Evolutionary conservation across 2,113 vertebrate genomes (phyloP).

Genomic region (Clarias magur): DNA sequence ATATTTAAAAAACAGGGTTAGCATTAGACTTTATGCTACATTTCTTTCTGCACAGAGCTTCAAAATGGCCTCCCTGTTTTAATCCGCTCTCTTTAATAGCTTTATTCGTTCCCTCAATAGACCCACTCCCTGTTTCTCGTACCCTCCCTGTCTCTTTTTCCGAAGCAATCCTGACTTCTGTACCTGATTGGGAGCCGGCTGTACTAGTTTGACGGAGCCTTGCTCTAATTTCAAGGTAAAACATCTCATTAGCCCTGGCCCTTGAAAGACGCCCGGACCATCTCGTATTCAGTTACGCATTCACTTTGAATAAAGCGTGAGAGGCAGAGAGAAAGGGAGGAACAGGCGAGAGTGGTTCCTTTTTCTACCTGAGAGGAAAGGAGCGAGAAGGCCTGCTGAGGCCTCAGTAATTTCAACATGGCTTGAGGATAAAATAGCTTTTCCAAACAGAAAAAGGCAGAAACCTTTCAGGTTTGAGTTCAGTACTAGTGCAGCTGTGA

Average conservation of each 20-base stretch:
- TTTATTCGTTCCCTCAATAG: constrained; percentile 52
- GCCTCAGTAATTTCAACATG: constrained; percentile 69
- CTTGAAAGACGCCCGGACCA: constrained; percentile 74
- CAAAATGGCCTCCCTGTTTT: constrained; percentile 63
- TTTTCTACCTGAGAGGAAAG: constrained; percentile 49
- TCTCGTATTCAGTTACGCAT: constrained; percentile 78
- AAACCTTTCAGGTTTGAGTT: constrained; percentile 15
- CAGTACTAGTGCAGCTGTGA: background rate
- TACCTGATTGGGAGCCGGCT: constrained; percentile 58
- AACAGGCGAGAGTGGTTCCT: constrained; percentile 48
- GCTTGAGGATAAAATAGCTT: constrained; percentile 63
- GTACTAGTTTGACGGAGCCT: constrained; percentile 66
- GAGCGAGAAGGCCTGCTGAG: constrained; percentile 61
- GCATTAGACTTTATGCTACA: constrained; percentile 53
- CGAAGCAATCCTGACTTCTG: constrained; percentile 56
- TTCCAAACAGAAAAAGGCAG: constrained; percentile 54
- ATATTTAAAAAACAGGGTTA: constrained; percentile 48
- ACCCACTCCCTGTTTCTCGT: constrained; percentile 56
- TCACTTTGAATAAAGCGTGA: constrained; percentile 74
- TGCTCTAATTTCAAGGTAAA: constrained; percentile 76
- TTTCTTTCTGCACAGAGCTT: constrained; percentile 51
- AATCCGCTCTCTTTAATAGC: constrained; percentile 51
- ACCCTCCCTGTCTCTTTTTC: constrained; percentile 54
- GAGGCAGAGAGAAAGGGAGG: constrained; percentile 61
- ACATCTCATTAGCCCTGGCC: constrained; percentile 74